Evolutionary conservation across 2,888 invertebrate genomes (phyloP), one percentile per base, ranked within the genome.

Genomic region (Resseliella maxima): DNA sequence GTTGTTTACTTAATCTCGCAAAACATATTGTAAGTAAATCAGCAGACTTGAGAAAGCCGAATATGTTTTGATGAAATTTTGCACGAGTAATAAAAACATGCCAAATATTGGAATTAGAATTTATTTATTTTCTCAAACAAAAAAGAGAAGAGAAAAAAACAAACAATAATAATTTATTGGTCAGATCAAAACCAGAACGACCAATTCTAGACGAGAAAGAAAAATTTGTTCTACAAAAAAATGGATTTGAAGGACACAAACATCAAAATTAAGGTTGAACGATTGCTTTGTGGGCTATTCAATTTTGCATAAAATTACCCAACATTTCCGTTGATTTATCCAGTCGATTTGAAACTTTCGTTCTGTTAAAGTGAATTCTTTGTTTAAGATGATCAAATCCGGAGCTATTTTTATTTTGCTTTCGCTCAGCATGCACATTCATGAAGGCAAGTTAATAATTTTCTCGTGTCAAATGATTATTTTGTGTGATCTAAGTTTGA

Each of bases 381-480:
- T 41, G 41, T 50, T 18, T 50, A n/a, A 72, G 1, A 72, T 72
- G 72, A 31, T 0, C 3, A 72, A 72, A 72, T 35, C 72, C 1
- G 12, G 12, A 18, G 15, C 12, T 72, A 2, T 72, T 3, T 18
- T 72, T 5, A 72, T 72, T 31, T 31, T 31, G 3, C 31, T 72
- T 1, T 15, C 31, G 72, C 72, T 72, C 31, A 31, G 27, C 15
- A 3, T 31, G 31, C 72, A 72, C 35, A 35, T 72, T 35, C 0
- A 72, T 15, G 72, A 72, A 72, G 72, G 72, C 18, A 72, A 72
- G 31, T n/a, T n/a, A n/a, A n/a, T n/a, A n/a, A n/a, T n/a, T n/a
- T n/a, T n/a, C n/a, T n/a, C n/a, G n/a, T n/a, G n/a, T n/a, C n/a
- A n/a, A n/a, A n/a, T n/a, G n/a, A n/a, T n/a, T n/a, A n/a, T n/a